These are phyloP conservation scores for Hemistola chrysoprasaria DNA, from an alignment of 2,888 invertebrate species.

Conservation along the genomic window DNA sequence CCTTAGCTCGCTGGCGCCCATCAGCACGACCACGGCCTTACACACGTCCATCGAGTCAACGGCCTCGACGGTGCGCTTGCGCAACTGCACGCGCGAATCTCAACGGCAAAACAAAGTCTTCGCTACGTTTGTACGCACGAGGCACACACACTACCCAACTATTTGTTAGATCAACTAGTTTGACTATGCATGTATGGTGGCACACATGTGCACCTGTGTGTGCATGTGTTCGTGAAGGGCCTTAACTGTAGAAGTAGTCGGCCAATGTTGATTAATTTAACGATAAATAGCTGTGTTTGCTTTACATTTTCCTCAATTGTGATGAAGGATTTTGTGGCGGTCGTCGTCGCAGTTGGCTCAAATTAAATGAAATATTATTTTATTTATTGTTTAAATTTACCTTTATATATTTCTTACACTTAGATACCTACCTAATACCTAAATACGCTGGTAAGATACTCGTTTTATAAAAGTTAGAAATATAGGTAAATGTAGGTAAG, in stretches of 20 bases:
- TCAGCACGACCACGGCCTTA: constrained; percentile 15
- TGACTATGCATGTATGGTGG: constrained; percentile 12
- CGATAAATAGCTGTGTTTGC: constrained; percentile 61
- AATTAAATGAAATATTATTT: constrained; percentile 9
- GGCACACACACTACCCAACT: constrained; percentile 37
- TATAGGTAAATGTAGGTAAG: too few species aligned
- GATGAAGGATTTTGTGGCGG: constrained; percentile 28
- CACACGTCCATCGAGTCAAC: constrained; percentile 58
- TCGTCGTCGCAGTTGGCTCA: constrained; percentile 6
- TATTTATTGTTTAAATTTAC: too few species aligned
- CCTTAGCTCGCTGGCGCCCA: constrained; percentile 36
- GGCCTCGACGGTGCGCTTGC: constrained; percentile 78
- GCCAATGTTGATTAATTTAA: constrained; percentile 69
- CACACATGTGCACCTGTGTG: constrained; percentile 5
- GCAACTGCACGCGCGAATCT: constrained; percentile 81
- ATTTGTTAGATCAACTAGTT: constrained; percentile 39
- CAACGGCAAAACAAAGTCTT: constrained; percentile 78
- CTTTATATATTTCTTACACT: too few species aligned
- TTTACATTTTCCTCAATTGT: constrained; percentile 62
- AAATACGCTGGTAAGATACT: too few species aligned
- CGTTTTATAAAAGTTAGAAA: too few species aligned
- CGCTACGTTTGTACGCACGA: constrained; percentile 46
- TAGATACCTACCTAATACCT: too few species aligned
- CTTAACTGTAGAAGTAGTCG: constrained; percentile 56
- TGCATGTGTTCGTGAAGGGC: constrained; percentile 64